Conservation (phyloP, 1,140 invertebrate species). For the Zophobas atratus region DNA sequence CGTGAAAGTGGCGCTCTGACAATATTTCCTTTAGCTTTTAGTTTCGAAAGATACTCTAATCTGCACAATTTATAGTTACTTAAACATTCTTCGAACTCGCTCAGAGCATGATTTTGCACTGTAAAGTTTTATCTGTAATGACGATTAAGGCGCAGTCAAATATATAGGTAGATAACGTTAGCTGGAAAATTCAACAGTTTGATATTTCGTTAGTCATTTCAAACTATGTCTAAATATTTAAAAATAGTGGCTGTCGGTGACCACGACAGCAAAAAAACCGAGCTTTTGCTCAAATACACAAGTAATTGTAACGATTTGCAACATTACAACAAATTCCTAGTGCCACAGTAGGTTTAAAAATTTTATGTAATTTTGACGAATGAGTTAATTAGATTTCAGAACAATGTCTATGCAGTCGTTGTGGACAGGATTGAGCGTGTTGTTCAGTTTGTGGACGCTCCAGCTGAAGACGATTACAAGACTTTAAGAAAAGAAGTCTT, state of each 20-base stretch:
- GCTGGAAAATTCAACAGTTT: neutral
- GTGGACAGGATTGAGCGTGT: conserved; percentile 30
- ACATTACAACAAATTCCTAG: conserved; percentile 1
- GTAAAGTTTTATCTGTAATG: no score
- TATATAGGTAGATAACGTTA: no score
- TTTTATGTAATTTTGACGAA: neutral
- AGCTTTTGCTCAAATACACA: conserved; percentile 46
- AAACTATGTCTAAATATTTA: conserved; percentile 40
- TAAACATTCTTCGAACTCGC: no score
- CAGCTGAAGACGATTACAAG: conserved; percentile 36
- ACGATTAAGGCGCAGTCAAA: no score
- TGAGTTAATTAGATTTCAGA: conserved; percentile 34
- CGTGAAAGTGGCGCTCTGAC: no score
- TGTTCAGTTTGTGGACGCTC: conserved; percentile 39
- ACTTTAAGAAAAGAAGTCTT: conserved; percentile 28
- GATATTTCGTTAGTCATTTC: neutral
- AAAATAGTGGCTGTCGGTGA: conserved; percentile 47
- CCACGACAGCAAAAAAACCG: conserved; percentile 34
- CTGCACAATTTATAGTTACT: no score
- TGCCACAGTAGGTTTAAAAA: neutral
- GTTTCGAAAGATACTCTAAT: no score
- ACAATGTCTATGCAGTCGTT: conserved; percentile 44
- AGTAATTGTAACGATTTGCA: neutral
- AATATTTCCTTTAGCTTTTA: no score
- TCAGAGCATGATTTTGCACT: no score